Evolutionary conservation across 2,797 vertebrate genomes (phyloP), one percentile per base, ranked within the genome.

Genomic region (Schizopygopsis pylzovi): DNA sequence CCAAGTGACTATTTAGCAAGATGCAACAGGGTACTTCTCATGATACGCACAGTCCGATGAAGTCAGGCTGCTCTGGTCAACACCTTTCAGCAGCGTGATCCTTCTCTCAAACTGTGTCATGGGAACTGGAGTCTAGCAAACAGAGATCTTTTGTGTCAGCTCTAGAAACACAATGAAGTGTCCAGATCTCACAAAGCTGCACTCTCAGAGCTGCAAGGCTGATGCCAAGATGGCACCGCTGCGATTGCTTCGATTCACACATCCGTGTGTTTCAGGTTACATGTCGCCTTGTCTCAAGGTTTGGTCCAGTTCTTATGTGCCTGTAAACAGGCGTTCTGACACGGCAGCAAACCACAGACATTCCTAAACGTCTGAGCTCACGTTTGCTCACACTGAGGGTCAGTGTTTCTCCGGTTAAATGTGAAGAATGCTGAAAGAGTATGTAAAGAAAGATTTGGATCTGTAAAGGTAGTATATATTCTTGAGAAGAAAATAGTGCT

Each of bases 151-250:
- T 86, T 87, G 28, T 81, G 56, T 82, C 52, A 77, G 86, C 83
- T 81, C 86, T 87, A 83, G 65, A 41, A 84, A 83, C 76, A 89
- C 85, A 91, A 91, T 78, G 39, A 72, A 11, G 77, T 67, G 81
- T 87, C 9, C 89, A 89, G 87, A 77, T 39, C 82, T 22, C 52
- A 85, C 75, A 59, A 79, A 65, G 85, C 45, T 67, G 70, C 85
- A 89, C 82, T 45, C 18, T 47, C 83, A 85, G 86, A 67, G 85
- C 73, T 84, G 82, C 75, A 78, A 73, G 87, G 87, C 88, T 77
- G 80, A 39, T 68, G 81, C 61, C 84, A 81, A 71, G 76, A 54
- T 78, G 78, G 76, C 85, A 47, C 41, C 56, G n/a, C 25, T 68
- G 43, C 41, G 37, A 61, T 37, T 70, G 85, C 79, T 71, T 87